phyloP scores from a whole-genome alignment of 2,888 invertebrate genomes.

The Synanthedon tipuliformis region DNA sequence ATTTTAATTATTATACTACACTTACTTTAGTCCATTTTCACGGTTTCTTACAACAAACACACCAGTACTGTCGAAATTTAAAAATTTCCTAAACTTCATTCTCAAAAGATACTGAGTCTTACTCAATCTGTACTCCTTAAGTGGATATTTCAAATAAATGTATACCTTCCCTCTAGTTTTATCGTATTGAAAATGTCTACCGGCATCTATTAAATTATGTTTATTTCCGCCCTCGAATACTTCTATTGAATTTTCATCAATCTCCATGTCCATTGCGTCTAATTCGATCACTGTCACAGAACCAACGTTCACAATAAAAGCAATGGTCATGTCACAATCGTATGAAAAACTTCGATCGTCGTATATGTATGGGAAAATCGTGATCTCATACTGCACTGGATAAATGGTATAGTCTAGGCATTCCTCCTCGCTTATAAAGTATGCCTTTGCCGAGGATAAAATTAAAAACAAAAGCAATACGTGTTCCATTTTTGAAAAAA shows the following conservation, averaged over 20 bases:
- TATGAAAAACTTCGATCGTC: slow-evolving; percentile 32
- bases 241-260: slow-evolving; percentile 29
- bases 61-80: slow-evolving; percentile 30
- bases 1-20: slow-evolving; percentile 5
- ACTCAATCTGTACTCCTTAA: slow-evolving; percentile 29
- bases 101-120: slow-evolving; percentile 37
- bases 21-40: slow-evolving; percentile 39
- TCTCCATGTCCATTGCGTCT: slow-evolving; percentile 40
- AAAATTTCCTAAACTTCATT: slow-evolving; percentile 35
- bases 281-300: slow-evolving; percentile 42
- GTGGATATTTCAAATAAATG: slow-evolving; percentile 40
- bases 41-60: slow-evolving; percentile 43
- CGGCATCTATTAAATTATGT: slow-evolving; percentile 7
- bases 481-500: slow-evolving; percentile 17
- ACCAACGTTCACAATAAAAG: slow-evolving; percentile 47
- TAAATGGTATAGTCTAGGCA: slow-evolving; percentile 60
- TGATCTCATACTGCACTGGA: slow-evolving; percentile 55
- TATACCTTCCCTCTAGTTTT: slow-evolving; percentile 29
- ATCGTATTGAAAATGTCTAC: slow-evolving; percentile 44
- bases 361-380: slow-evolving; percentile 38
- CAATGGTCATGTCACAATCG: slow-evolving; percentile 46
- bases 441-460: slow-evolving; percentile 25
- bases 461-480: slow-evolving; percentile 20
- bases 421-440: slow-evolving; percentile 41
- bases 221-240: slow-evolving; percentile 25